Percentiles rank a stretch among this genome's conserved stretches.
Conservation (phyloP, 2,888 invertebrate genomes). For the Drosophila testacea region DNA sequence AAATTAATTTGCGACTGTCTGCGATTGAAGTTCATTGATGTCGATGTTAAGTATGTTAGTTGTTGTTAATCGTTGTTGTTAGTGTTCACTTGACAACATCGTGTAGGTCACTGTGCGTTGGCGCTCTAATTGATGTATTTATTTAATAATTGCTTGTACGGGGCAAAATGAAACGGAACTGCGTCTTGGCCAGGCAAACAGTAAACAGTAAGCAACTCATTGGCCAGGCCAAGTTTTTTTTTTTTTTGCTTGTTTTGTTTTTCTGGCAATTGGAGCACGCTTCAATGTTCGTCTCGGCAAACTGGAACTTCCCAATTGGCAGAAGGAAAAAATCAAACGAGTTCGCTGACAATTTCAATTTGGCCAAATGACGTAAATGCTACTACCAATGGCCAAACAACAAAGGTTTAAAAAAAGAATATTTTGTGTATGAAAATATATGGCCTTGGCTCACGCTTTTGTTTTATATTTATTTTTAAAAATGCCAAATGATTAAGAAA, state of each 20-base stretch:
- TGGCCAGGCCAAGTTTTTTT: slow-evolving; percentile 11
- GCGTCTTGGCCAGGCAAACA: slow-evolving; percentile 26
- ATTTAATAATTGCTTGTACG: slow-evolving; percentile 62
- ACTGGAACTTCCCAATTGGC: slow-evolving; percentile 55
- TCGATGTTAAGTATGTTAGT: slow-evolving; percentile 46
- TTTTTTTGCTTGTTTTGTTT: background rate
- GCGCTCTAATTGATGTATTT: slow-evolving; percentile 77
- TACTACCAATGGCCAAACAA: slow-evolving; percentile 34
- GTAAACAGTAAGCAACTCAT: slow-evolving; percentile 14
- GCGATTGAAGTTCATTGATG: slow-evolving; percentile 60
- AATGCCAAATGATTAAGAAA: slow-evolving; percentile 28
- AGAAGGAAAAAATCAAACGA: slow-evolving; percentile 27
- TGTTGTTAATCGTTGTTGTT: slow-evolving; percentile 26
- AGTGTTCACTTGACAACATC: slow-evolving; percentile 45
- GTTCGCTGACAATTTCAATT: slow-evolving; percentile 41
- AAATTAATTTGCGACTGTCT: slow-evolving; percentile 69
- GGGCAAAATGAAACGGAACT: slow-evolving; percentile 65
- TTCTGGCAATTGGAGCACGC: slow-evolving; percentile 56
- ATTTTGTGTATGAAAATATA: slow-evolving; percentile 67
- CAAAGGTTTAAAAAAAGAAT: slow-evolving; percentile 70
- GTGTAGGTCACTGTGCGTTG: slow-evolving; percentile 77
- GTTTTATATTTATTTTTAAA: slow-evolving; percentile 32
- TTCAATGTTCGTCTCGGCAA: slow-evolving; percentile 26
- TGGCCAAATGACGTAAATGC: slow-evolving; percentile 56
- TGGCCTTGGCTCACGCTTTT: slow-evolving; percentile 66